Base-by-base conservation (phyloP, 2,113 vertebrate species). In the Eonycteris spelaea region DNA sequence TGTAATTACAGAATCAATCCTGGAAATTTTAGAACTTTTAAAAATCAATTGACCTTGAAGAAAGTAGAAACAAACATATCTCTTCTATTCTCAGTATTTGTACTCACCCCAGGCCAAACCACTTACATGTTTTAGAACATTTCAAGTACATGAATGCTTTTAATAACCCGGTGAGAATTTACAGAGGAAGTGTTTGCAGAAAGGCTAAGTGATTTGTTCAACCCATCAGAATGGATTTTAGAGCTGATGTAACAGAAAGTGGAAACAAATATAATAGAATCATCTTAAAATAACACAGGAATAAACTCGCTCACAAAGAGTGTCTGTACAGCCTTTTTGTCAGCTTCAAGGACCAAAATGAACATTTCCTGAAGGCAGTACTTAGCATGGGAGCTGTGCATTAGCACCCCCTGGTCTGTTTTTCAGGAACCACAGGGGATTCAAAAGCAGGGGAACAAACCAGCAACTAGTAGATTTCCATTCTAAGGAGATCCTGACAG, bases 161-260 rank as follows among this genome's bases (percentile, higher is more conserved):
- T 92, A 86, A 63, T 90, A 40, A 22, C 14, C 33, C 13, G 43
- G 51, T 84, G 88, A 92, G 68, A 95, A 95, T 84, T 80, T 94
- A 40, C 9, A 84, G 74, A 86, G 82, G 7, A 88, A 87, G 53
- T 45, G 19, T 15, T 21, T 90, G 30, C 33, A 61, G 40, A 92
- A 90, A 95, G 70, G 11, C 28, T 65, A 94, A 94, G 19, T 87
- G 68, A 83, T 30, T 57, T 74, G 15, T 86, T 92, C 2, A 35
- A 26, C 6, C 10, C 30, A 77, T 53, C 35, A 89, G 77, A 77
- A 61, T 55, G 59, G 53, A 89, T 86, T 96, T 91, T 94, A 77
- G 55, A 94, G 38, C 24, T 28, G 26, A 7, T 84, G 12, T 61
- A 74, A 79, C 87, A 79, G 68, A 83, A 86, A 68, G 35, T 33